Evolutionary conservation across 2,797 vertebrate genomes (phyloP).

Genomic region (Sebastes paucispinis): DNA sequence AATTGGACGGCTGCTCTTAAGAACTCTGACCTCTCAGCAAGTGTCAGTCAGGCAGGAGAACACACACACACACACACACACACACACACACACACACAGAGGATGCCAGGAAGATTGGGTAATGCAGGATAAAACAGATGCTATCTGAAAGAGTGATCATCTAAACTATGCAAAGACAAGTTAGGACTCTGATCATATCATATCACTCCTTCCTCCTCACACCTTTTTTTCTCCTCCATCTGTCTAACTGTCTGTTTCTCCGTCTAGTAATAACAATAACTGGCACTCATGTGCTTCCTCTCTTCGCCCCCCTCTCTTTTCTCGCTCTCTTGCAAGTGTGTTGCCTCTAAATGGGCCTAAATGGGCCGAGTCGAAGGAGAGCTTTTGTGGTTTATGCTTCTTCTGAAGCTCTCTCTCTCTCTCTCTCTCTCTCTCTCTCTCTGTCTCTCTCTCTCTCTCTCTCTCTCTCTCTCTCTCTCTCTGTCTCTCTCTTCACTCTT

Average conservation of each 20-base stretch:
- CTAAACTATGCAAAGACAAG: constrained; percentile 74
- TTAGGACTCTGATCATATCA: constrained; percentile 67
- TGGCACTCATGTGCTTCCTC: constrained; percentile 23
- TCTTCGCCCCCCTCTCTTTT: neutral
- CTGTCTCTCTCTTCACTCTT: constrained; percentile 27
- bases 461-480: neutral
- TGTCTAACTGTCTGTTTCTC: constrained; percentile 13
- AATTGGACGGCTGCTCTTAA: constrained; percentile 72
- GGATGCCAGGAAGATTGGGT: constrained; percentile 61
- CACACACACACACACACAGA: neutral
- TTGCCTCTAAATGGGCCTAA: constrained; percentile 60
- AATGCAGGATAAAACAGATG: constrained; percentile 67
- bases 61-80: constrained; percentile 10
- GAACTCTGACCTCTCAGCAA: constrained; percentile 74
- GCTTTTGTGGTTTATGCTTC: constrained; percentile 64
- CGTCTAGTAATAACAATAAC: constrained; percentile 34
- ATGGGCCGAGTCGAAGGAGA: constrained; percentile 59
- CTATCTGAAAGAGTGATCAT: constrained; percentile 60
- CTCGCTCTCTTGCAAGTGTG: constrained; percentile 39
- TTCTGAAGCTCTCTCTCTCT: constrained; percentile 35
- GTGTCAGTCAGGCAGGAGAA: constrained; percentile 60
- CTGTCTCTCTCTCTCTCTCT: neutral
- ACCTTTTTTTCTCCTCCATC: constrained; percentile 18
- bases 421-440: neutral
- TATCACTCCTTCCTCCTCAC: constrained; percentile 43